Base-by-base conservation (phyloP, 2,888 invertebrate species). In the Therioaphis trifolii region DNA sequence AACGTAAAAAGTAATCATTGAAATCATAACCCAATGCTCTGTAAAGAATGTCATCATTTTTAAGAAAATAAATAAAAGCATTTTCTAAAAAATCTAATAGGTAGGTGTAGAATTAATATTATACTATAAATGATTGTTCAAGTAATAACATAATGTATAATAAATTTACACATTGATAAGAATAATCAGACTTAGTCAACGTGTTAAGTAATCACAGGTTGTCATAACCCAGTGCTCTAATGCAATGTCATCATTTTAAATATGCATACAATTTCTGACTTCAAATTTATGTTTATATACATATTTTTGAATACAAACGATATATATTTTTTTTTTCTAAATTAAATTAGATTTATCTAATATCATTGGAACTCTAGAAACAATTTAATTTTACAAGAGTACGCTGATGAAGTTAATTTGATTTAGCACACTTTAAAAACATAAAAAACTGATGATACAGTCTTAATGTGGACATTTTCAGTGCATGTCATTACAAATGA, bases 21-120 rank as follows among this genome's bases (percentile, higher is more conserved):
- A 49, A 76, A 71, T 84, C 84, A 84, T 84, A 84, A 78, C 84
- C 84, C 84, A 84, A 71, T 84, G 84, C 84, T 84, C 84, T 84
- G 71, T 71, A 77, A 40, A 49, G 29, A 49, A 24, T 35, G 40
- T 84, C 84, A 84, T 84, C 84, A 84, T 55, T 49, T 75, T 14
- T 9, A 52, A 24, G 2, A 11, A 24, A 75, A 29, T 14, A 49
- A 49, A n/a, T 52, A 35, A 35, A 35, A 35, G 5, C n/a, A n/a
- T n/a, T n/a, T n/a, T n/a, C n/a, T n/a, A n/a, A n/a, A n/a, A n/a
- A n/a, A n/a, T n/a, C n/a, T n/a, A n/a, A n/a, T n/a, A n/a, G n/a
- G n/a, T n/a, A n/a, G n/a, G n/a, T n/a, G 5, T 40, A 27, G 7
- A 12, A 35, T 55, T 0, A 21, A 4, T 35, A 35, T 5, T n/a